Base-by-base conservation (phyloP, 2,113 vertebrate genomes). In the Cariama cristata region DNA sequence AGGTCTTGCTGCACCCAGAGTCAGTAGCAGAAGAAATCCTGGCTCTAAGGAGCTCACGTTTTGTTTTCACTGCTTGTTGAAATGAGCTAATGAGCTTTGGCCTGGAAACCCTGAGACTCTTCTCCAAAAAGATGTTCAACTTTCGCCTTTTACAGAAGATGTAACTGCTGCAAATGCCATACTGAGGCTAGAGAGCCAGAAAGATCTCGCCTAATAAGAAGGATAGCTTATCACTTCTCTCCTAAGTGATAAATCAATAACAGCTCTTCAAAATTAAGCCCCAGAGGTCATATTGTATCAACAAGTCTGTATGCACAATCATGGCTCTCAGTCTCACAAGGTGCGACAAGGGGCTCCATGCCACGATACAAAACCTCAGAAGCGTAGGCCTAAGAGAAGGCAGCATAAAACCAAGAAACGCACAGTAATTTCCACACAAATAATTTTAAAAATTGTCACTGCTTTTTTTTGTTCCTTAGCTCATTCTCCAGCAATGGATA, bases 321-420 rank as follows among this genome's bases (percentile, higher is more conserved):
- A 16, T 0, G 3, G 62, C 26, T 22, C 71, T 62, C 67, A 6
- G 16, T 4, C 56, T 58, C 74, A 45, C 35, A 16, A 26, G 10
- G 1, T 0, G 3, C 27, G 22, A 63, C 10, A 23, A 67, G 16
- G 26, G 47, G 1, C 17, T 15, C 20, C 15, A 2, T 0, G 4
- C 28, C 74, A 63, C 40, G 5, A 3, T 3, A 30, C 1, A 16
- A 74, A 86, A 8, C 9, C 28, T 59, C 62, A 68, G 18, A 33
- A 16, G 13, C 0, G 1, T 3, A 26, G 28, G 10, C 20, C 8
- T 8, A 14, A 30, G 19, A 52, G 17, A 40, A 52, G 88, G 27
- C 20, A 56, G n/a, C 21, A 20, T 2, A 42, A 67, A 74, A 3
- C 3, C 12, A 56, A 27, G 42, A 84, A 50, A 49, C 2, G 3